These are phyloP conservation scores for Lypha dubia DNA, from an alignment of 2,888 invertebrate species.

Conservation along the genomic window DNA sequence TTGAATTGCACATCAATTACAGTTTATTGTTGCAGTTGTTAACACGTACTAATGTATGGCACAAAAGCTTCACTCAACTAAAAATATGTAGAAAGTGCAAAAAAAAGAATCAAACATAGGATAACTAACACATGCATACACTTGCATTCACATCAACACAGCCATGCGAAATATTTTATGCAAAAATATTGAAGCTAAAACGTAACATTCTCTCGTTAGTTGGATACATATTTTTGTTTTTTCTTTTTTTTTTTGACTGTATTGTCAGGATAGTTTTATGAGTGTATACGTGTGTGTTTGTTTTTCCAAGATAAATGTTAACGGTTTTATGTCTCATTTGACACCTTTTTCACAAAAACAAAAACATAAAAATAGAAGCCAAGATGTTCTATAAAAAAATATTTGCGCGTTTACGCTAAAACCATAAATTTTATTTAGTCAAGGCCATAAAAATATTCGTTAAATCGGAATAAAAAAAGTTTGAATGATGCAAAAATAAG, in stretches of 20 bases:
- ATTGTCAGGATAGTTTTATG: slow-evolving; percentile 7
- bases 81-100: slow-evolving; percentile 35
- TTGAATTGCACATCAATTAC: slow-evolving; percentile 75
- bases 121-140: not conserved
- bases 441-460: slow-evolving; percentile 70
- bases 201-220: slow-evolving; percentile 57
- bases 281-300: slow-evolving; percentile 20
- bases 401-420: slow-evolving; percentile 65
- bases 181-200: slow-evolving; percentile 71
- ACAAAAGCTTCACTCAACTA: slow-evolving; percentile 57
- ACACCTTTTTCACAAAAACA: slow-evolving; percentile 57
- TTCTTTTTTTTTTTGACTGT: not conserved
- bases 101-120: slow-evolving; percentile 14
- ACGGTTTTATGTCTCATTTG: slow-evolving; percentile 71
- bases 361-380: not conserved
- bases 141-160: not conserved
- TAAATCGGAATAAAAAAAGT: slow-evolving; percentile 17
- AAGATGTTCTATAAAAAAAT: slow-evolving; percentile 46
- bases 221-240: slow-evolving; percentile 4
- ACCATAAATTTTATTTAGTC: slow-evolving; percentile 70
- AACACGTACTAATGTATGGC: slow-evolving; percentile 74
- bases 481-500: slow-evolving; percentile 27
- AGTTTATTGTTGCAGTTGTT: slow-evolving; percentile 75
- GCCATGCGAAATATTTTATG: slow-evolving; percentile 53
- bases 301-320: slow-evolving; percentile 53